Conservation (phyloP, 2,797 vertebrate species). For the Anguilla megastoma region DNA sequence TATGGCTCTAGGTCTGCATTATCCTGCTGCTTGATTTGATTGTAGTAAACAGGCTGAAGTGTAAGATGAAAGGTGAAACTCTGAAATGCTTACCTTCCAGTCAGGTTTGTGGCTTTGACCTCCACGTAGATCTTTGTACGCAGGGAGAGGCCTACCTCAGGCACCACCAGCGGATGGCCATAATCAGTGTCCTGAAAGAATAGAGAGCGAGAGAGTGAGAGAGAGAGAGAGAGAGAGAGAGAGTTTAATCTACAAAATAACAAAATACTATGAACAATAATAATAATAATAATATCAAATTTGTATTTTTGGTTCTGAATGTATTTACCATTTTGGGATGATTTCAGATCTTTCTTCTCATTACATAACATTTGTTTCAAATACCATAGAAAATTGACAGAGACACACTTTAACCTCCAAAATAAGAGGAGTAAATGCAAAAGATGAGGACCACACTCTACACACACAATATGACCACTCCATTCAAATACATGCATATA, state of each 20-base stretch:
- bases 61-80: not conserved
- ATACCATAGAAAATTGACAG: not conserved
- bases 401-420: not conserved
- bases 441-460: not conserved
- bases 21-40: not conserved
- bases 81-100: conserved; percentile 69
- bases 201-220: not conserved
- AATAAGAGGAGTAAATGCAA: not conserved
- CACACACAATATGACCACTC: not conserved
- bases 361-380: too few species aligned
- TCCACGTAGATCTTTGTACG: conserved; percentile 67
- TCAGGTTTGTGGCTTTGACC: conserved; percentile 73
- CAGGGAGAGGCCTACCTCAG: conserved; percentile 65
- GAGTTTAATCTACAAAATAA: not conserved
- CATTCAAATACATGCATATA: not conserved
- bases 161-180: conserved; percentile 56
- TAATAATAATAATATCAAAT: too few species aligned
- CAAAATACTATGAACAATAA: not conserved
- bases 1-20: not conserved
- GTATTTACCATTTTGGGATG: too few species aligned
- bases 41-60: not conserved
- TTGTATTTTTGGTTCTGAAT: too few species aligned
- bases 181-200: conserved; percentile 60
- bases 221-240: not conserved
- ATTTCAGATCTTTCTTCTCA: too few species aligned